Conservation (phyloP, 2,797 vertebrate genomes). For the Phalloptychus januarius region DNA sequence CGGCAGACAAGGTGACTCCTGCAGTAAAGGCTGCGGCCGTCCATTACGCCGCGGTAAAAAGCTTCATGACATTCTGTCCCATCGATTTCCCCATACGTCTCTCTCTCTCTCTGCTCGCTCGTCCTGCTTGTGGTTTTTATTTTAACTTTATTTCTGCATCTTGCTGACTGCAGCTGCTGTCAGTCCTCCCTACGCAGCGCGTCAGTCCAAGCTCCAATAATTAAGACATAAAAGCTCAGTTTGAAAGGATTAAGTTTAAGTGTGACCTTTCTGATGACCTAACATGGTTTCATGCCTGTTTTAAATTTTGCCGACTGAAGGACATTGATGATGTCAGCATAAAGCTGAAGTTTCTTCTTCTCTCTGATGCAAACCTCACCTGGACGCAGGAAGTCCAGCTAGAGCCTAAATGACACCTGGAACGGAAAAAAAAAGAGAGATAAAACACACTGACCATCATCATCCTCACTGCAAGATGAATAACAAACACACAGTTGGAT, state of each 20-base stretch:
- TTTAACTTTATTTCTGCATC: neutral
- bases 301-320: neutral
- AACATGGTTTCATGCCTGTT: constrained; percentile 5
- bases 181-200: constrained; percentile 40
- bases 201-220: constrained; percentile 51
- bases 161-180: constrained; percentile 64
- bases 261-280: constrained; percentile 25
- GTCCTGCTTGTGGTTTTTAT: constrained; percentile 24
- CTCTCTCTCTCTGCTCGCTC: constrained; percentile 21
- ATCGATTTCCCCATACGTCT: constrained; percentile 74
- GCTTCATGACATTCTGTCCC: constrained; percentile 76
- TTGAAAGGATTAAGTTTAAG: constrained; percentile 6
- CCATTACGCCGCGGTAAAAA: constrained; percentile 71
- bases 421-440: neutral
- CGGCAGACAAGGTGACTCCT: constrained; percentile 73
- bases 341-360: neutral
- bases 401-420: neutral
- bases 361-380: neutral
- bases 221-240: constrained; percentile 29
- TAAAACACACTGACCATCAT: neutral
- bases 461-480: neutral
- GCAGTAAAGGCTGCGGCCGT: constrained; percentile 68
- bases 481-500: neutral
- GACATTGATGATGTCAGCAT: too few relatives aligned
- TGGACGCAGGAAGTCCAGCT: neutral